Conservation (phyloP, 1,140 invertebrate species). For the Oscheius sp. region DNA sequence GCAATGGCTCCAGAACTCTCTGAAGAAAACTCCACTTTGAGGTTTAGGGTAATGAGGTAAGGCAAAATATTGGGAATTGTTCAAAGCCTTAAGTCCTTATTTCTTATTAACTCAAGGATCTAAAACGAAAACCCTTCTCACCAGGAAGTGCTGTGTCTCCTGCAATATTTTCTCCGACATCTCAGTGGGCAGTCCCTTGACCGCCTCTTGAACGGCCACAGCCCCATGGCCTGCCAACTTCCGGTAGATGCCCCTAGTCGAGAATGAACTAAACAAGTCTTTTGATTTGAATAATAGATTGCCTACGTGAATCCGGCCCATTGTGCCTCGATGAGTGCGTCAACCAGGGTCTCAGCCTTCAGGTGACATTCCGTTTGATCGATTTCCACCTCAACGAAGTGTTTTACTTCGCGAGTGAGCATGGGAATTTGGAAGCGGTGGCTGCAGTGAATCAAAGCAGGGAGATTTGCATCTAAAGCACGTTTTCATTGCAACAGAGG, state of each 20-base stretch:
- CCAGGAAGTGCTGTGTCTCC: slow-evolving; percentile 5
- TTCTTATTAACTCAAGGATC: background rate
- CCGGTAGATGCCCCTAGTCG: slow-evolving; percentile 2
- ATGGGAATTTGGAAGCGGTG: slow-evolving; percentile 33
- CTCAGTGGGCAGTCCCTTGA: slow-evolving; percentile 24
- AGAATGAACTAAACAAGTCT: background rate
- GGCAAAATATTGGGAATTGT: background rate
- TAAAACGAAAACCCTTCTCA: slow-evolving; percentile 1
- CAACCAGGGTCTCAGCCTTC: slow-evolving; percentile 28
- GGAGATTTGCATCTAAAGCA: slow-evolving; percentile 44
- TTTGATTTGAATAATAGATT: background rate
- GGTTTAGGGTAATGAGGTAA: background rate
- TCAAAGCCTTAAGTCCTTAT: background rate
- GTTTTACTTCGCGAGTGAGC: background rate
- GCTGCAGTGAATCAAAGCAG: slow-evolving; percentile 41
- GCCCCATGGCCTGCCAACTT: slow-evolving; percentile 9
- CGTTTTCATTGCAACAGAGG: background rate
- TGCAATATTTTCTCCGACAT: slow-evolving; percentile 15
- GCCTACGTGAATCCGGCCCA: slow-evolving; percentile 5
- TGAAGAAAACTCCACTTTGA: too few relatives aligned
- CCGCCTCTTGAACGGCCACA: slow-evolving; percentile 10
- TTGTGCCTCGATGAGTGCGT: slow-evolving; percentile 14
- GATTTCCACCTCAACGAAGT: slow-evolving; percentile 9
- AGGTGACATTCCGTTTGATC: slow-evolving; percentile 15
- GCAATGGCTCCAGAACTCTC: slow-evolving; percentile 15